These are phyloP conservation scores for Pseudoips prasinana DNA, from an alignment of 2,888 invertebrate genomes.

Conservation along the genomic window DNA sequence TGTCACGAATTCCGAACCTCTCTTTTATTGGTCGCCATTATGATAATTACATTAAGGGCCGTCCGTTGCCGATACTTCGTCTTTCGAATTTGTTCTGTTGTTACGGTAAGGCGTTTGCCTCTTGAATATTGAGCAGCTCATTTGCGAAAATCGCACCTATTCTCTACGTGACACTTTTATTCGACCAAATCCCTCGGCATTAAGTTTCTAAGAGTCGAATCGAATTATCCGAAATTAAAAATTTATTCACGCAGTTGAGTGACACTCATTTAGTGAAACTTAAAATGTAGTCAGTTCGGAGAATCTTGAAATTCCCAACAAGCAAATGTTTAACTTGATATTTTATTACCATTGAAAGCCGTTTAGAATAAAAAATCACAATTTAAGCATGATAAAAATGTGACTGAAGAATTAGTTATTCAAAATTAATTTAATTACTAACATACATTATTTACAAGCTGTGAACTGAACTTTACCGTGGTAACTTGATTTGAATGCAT, in stretches of 20 bases:
- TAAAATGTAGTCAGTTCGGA: slow-evolving; percentile 14
- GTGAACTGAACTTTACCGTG: too few species aligned
- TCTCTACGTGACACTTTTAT: slow-evolving; percentile 75
- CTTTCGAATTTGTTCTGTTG: slow-evolving; percentile 79
- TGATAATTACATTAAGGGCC: slow-evolving; percentile 79
- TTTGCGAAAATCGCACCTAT: slow-evolving; percentile 77
- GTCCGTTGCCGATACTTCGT: slow-evolving; percentile 75
- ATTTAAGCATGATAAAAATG: too few species aligned
- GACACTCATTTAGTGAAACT: slow-evolving; percentile 25
- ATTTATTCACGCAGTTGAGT: slow-evolving; percentile 37
- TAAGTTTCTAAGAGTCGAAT: slow-evolving; percentile 36
- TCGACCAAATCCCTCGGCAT: slow-evolving; percentile 42
- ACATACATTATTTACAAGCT: too few species aligned
- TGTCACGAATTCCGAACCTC: slow-evolving; percentile 76
- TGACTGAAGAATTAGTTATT: too few species aligned
- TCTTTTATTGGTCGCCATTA: slow-evolving; percentile 80
- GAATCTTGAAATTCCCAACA: slow-evolving; percentile 10
- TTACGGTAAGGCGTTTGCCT: slow-evolving; percentile 69
- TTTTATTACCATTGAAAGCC: too few species aligned
- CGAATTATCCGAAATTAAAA: slow-evolving; percentile 53
- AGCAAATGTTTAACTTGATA: neutral
- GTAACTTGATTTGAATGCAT: too few species aligned
- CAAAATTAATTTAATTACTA: too few species aligned
- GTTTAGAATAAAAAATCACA: too few species aligned
- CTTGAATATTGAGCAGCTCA: slow-evolving; percentile 78